Evolutionary conservation across 2,888 invertebrate species (phyloP).

Genomic region (Leucozona laternaria): DNA sequence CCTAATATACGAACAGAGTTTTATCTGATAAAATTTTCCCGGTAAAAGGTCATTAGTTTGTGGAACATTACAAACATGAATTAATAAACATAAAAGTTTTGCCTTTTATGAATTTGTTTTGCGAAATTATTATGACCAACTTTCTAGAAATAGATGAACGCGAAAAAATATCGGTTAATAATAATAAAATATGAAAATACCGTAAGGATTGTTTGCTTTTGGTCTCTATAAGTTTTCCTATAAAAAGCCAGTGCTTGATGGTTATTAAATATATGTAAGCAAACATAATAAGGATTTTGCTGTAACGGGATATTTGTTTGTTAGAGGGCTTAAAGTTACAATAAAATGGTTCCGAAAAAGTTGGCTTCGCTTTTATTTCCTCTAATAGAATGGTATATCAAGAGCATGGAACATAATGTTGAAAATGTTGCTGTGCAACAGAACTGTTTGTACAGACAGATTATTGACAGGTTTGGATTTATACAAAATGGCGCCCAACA

Average conservation of each 20-base stretch:
- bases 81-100: constrained; percentile 42
- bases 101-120: constrained; percentile 15
- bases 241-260: constrained; percentile 1
- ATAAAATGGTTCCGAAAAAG: constrained; percentile 7
- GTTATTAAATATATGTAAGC: constrained; percentile 33
- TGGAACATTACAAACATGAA: constrained; percentile 5
- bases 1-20: background rate
- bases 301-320: background rate
- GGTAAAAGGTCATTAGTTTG: constrained; percentile 1
- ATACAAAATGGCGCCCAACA: background rate
- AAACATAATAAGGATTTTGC: constrained; percentile 2
- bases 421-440: constrained; percentile 9
- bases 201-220: background rate
- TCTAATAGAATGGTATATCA: background rate
- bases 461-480: background rate
- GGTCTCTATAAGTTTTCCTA: constrained; percentile 14
- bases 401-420: constrained; percentile 2
- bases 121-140: constrained; percentile 21
- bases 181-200: constrained; percentile 26
- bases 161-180: constrained; percentile 44
- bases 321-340: background rate
- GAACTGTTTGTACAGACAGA: constrained; percentile 8
- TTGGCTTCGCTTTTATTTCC: constrained; percentile 11
- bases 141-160: background rate
- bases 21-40: constrained; percentile 1